Conservation (phyloP, 2,797 vertebrate genomes). For the Schizopygopsis malacanthus region DNA sequence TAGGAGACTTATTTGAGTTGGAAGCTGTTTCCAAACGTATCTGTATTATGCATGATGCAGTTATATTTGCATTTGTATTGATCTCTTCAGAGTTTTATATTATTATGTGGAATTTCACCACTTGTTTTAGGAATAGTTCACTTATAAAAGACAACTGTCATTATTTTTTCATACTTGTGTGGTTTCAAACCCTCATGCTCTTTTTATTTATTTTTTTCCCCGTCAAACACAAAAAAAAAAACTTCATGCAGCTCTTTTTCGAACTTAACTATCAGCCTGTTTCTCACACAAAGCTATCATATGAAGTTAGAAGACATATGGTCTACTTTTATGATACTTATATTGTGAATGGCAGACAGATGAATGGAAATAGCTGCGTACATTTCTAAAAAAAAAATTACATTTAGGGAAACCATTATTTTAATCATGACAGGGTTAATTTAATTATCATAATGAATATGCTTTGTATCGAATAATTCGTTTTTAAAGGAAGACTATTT, state of each 20-base stretch:
- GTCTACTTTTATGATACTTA: not conserved
- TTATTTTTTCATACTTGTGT: not conserved
- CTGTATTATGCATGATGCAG: slow-evolving; percentile 5
- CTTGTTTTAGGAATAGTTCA: slow-evolving; percentile 7
- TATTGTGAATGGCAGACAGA: not conserved
- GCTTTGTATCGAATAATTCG: not conserved
- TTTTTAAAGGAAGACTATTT: not conserved
- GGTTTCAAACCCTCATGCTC: not conserved
- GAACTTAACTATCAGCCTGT: not conserved
- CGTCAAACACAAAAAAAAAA: not conserved
- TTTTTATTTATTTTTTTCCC: not conserved
- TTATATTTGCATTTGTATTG: slow-evolving; percentile 17
- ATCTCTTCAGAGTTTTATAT: slow-evolving; percentile 16
- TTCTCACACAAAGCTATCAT: not conserved
- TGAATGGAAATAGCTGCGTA: not conserved
- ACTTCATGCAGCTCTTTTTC: not conserved
- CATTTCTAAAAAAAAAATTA: not conserved
- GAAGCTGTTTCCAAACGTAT: slow-evolving; percentile 11
- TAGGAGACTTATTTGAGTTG: slow-evolving; percentile 9
- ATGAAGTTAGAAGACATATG: not conserved
- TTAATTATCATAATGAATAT: not conserved
- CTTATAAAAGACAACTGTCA: slow-evolving; percentile 10
- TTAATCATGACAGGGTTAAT: not conserved
- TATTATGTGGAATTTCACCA: not conserved
- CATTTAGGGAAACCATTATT: not conserved